These are phyloP conservation scores for Oostethus manadensis DNA, from an alignment of 2,113 vertebrate genomes.

Conservation along the genomic window DNA sequence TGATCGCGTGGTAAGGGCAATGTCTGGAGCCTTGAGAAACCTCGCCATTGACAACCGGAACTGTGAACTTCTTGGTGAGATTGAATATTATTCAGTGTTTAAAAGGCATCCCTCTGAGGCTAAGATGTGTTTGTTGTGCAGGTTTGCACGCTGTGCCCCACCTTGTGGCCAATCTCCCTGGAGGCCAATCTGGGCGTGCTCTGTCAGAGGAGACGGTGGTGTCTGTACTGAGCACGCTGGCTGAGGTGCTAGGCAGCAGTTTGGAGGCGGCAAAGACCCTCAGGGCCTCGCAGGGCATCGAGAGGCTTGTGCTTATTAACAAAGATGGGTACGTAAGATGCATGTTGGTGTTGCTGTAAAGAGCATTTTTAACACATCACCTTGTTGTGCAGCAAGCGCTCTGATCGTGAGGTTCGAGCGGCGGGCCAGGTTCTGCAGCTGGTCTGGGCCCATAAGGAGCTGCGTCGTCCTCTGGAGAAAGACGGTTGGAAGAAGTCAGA, in stretches of 20 bases:
- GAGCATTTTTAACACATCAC: background rate
- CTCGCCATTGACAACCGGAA: constrained; percentile 89
- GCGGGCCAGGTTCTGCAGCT: constrained; percentile 89
- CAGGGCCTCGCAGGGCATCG: constrained; percentile 86
- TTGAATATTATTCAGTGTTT: background rate
- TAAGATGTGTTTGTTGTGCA: constrained; percentile 15
- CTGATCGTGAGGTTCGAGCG: constrained; percentile 88
- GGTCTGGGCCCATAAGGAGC: constrained; percentile 92
- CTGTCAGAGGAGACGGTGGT: constrained; percentile 89
- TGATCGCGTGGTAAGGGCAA: constrained; percentile 90
- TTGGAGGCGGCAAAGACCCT: constrained; percentile 90
- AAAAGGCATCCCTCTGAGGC: background rate
- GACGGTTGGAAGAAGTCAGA: constrained; percentile 97
- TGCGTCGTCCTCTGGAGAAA: constrained; percentile 88
- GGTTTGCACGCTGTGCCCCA: constrained; percentile 81
- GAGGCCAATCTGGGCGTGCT: constrained; percentile 76
- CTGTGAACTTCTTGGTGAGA: constrained; percentile 88
- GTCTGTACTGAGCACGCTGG: constrained; percentile 87
- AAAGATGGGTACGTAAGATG: constrained; percentile 81
- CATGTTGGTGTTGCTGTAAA: background rate
- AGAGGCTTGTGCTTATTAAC: constrained; percentile 93
- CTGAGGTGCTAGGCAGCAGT: constrained; percentile 87
- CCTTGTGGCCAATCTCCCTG: constrained; percentile 87
- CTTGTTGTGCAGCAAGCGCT: constrained; percentile 76
- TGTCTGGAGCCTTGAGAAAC: constrained; percentile 90